Base-by-base conservation (phyloP, 2,113 vertebrate species). In the Setophaga kirtlandii region DNA sequence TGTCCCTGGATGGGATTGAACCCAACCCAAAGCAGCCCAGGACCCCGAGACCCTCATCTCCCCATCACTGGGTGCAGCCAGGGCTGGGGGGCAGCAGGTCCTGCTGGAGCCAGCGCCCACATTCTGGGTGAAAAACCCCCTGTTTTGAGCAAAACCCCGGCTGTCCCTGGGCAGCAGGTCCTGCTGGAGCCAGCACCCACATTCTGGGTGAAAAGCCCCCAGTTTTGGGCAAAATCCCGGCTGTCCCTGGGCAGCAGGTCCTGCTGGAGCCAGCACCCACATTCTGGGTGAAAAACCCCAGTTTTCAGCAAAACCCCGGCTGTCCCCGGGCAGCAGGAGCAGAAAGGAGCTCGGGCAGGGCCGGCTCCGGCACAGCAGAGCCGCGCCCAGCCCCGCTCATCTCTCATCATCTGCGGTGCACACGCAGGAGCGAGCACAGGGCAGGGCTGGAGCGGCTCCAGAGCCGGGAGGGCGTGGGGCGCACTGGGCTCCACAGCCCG, bases 371-470 rank as follows among this genome's bases (percentile, higher is more conserved):
- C 50, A 14, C 41, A 41, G 53, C 53, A 9, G 53, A 55, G 53
- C 53, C 53, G 53, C 55, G 1, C 55, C 55, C 55, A 30, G 28
- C 33, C 55, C 75, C 20, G 6, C 74, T 70, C 74, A 0, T 94
- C 86, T 70, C 83, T 82, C 73, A 42, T 52, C 92, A 47, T 41
- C 82, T 87, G 92, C 4, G 8, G 10, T 1, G 74, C 90, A 94
- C 71, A 90, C 41, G 53, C 65, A 6, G 78, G 9, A 94, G 87
- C 49, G 5, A 11, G 4, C 50, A 31, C 9, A 0, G 63, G 83
- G 71, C 82, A 64, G 56, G 65, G 73, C 74, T 96, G 97, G 94
- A 59, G 53, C 16, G 4, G 11, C 65, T 96, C 92, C 90, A 92
- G 22, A 15, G 21, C 7, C 19, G 55, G 50, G 56, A 58, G 73